A percentile compares a stretch with the other conserved stretches of the same genome.
Evolutionary conservation across 2,113 vertebrate species (phyloP).

Genomic region (Chaenogobius annularis): DNA sequence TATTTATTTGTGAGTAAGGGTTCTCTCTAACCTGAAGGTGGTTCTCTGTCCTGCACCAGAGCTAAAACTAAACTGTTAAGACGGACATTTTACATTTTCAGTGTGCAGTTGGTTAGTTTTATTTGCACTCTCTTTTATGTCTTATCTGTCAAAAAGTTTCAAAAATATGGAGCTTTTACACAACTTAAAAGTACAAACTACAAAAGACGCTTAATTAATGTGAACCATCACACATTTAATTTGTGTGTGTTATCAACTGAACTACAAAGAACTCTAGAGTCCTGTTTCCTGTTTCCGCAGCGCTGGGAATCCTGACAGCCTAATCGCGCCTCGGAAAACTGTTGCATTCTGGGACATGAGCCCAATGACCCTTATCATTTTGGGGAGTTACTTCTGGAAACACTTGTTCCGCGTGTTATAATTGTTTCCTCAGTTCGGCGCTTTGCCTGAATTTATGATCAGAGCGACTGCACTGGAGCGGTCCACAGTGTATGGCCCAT

Average conservation of each 20-base stretch:
- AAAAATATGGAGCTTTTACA: not conserved
- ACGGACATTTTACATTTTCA: no score
- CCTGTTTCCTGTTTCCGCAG: not conserved
- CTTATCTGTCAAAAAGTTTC: not conserved
- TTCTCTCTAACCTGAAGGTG: no score
- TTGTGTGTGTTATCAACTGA: not conserved
- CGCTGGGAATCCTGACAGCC: not conserved
- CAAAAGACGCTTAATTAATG: not conserved
- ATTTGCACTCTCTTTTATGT: no score
- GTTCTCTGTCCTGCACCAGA: no score
- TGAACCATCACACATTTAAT: not conserved
- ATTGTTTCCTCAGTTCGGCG: constrained; percentile 7
- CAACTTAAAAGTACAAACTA: not conserved
- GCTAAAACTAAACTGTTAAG: no score
- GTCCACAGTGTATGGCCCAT: not conserved
- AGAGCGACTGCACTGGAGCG: constrained; percentile 6
- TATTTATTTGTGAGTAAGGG: no score
- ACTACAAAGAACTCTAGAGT: not conserved
- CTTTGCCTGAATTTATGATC: constrained; percentile 14
- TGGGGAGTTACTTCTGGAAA: constrained; percentile 6
- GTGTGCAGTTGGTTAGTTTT: no score
- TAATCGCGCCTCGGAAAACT: constrained; percentile 4
- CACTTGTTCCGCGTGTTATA: constrained; percentile 6
- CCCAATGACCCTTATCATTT: constrained; percentile 6
- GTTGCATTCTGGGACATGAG: constrained; percentile 6